Percentiles rank a stretch among this genome's conserved stretches.
phyloP scores from a whole-genome alignment of 2,888 invertebrate species.

The Heteromurus nitidus region DNA sequence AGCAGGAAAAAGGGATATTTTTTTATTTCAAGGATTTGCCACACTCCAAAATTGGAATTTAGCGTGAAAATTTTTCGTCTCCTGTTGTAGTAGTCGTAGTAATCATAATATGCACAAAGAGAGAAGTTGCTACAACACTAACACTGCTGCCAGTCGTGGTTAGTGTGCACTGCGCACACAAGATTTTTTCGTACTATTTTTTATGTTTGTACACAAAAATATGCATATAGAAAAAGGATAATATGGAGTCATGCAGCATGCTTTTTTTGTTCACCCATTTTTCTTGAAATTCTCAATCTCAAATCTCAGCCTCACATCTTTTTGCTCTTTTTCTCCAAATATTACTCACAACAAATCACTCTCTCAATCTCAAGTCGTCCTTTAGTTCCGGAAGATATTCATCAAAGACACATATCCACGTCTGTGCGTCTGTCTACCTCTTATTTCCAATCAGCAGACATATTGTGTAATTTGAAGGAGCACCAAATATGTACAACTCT shows the following conservation, averaged over 20 bases:
- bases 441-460: background rate
- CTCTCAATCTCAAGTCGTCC: no score
- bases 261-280: no score
- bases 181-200: background rate
- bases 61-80: slow-evolving; percentile 39
- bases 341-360: background rate
- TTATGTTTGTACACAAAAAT: slow-evolving; percentile 1
- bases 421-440: background rate
- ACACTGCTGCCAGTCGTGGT: no score
- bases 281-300: no score
- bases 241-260: no score
- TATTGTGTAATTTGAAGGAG: no score
- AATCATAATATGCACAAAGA: background rate
- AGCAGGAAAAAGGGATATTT: background rate
- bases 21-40: slow-evolving; percentile 54
- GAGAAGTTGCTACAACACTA: no score
- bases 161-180: no score
- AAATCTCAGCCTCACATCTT: no score
- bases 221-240: no score
- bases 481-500: slow-evolving; percentile 6
- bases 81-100: background rate
- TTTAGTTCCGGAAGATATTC: slow-evolving; percentile 15
- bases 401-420: slow-evolving; percentile 1
- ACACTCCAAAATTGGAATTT: slow-evolving; percentile 61
- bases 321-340: background rate